phyloP scores from a whole-genome alignment of 2,888 invertebrate species.

The Pycnomerus fuliginosus region DNA sequence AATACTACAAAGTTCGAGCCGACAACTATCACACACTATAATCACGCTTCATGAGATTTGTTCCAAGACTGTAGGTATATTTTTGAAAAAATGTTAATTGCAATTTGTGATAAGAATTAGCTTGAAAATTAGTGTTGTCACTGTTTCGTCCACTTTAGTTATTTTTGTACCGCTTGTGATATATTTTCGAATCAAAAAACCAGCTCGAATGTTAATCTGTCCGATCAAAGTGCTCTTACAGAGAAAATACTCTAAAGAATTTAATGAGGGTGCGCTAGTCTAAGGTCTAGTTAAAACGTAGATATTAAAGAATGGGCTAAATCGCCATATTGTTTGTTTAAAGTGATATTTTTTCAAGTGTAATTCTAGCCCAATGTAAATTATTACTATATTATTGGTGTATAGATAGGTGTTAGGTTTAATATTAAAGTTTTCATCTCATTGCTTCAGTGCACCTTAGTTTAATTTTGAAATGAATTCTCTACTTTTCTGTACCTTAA shows the following conservation, averaged over 20 bases:
- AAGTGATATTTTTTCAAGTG: constrained; percentile 25
- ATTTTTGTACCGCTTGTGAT: no score
- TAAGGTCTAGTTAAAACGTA: constrained; percentile 29
- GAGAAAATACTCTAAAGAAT: constrained; percentile 38
- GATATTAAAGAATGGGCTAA: neutral
- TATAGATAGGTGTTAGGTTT: constrained; percentile 9
- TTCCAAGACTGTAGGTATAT: neutral
- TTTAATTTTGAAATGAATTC: constrained; percentile 2
- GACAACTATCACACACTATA: constrained; percentile 90
- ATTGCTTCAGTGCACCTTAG: constrained; percentile 13
- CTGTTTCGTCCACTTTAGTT: constrained; percentile 4
- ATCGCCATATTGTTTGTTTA: neutral
- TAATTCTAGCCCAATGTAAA: constrained; percentile 10
- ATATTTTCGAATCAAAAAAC: constrained; percentile 7
- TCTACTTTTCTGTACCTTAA: constrained; percentile 6
- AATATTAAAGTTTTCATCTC: constrained; percentile 8
- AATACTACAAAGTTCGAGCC: constrained; percentile 83
- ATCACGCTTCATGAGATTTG: constrained; percentile 38
- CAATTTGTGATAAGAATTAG: constrained; percentile 1
- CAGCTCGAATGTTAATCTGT: constrained; percentile 28
- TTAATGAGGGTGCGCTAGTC: constrained; percentile 41
- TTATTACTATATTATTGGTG: no score
- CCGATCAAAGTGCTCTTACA: constrained; percentile 53
- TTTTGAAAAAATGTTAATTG: neutral
- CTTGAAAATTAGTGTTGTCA: neutral